Base-by-base conservation (phyloP, 2,113 vertebrate species). In the Semnopithecus entellus region DNA sequence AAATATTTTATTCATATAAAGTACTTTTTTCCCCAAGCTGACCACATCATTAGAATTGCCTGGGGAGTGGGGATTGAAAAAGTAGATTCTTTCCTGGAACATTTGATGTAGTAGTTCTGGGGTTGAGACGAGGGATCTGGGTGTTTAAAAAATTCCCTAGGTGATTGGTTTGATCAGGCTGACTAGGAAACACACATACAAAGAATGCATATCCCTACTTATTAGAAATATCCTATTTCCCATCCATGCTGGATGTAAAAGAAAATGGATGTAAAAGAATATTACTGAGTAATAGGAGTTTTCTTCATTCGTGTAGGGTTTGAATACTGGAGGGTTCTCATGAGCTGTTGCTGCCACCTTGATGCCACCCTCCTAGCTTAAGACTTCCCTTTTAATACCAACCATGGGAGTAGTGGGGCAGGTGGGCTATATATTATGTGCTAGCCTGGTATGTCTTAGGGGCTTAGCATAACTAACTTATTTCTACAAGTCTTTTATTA, bases 401-500 rank as follows among this genome's bases (percentile, higher is more conserved):
- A 6, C 13, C 2, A 1, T 72, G 38, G 48, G 14, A 32, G 5
- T 25, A 30, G 20, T 2, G 1, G 5, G 8, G 30, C 27, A 45
- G 27, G 4, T 45, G 16, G 55, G 27, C 61, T 32, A 2, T 43
- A 22, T 32, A n/a, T 8, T 20, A 32, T 5, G 3, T 18, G 30
- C 66, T 68, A 12, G 23, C 18, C 4, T 1, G 18, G n/a, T 17
- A 25, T 17, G 2, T 76, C 22, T 78, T 48, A 2, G 0, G 17
- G 50, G 6, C 18, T 52, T 27, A 18, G 43, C 9, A 12, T 38
- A 13, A 2, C 10, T 8, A 32, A 40, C 7, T 25, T 23, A 43
- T 76, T 78, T 75, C 38, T 79, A 48, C 59, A 0, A 85, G 8
- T 79, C 35, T 48, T 23, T 87, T 64, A 35, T 73, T 32, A 64